A percentile compares a stretch with the other conserved stretches of the same genome.
Evolutionary conservation across 30 jellyfish, hydroid and myxozoan species (phyloP).

Genomic region (Hydractinia echinata): DNA sequence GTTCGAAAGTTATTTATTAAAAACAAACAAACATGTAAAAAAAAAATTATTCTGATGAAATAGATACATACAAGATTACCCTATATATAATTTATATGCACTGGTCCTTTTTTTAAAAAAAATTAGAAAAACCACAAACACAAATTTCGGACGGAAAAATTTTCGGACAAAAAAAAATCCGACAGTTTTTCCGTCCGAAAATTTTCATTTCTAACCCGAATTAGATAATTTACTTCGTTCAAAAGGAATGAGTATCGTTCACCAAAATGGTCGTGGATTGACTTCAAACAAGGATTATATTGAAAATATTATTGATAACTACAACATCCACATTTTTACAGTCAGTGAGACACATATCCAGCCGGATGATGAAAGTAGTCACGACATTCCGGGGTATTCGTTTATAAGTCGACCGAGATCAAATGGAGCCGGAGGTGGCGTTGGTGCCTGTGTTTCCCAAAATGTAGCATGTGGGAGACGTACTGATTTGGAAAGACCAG

Average conservation of each 20-base stretch:
- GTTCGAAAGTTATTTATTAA: too few species aligned
- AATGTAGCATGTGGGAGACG: slow-evolving; percentile 34
- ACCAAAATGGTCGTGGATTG: background rate
- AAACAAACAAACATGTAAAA: too few species aligned
- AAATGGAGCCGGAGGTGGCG: slow-evolving; percentile 51
- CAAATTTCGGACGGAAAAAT: too few species aligned
- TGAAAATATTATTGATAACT: background rate
- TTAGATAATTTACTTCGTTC: background rate
- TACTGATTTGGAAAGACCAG: slow-evolving; percentile 15
- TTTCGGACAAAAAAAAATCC: too few species aligned
- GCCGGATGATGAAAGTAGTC: slow-evolving; percentile 13
- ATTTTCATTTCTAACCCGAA: too few species aligned
- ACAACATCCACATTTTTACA: background rate
- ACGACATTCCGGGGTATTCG: slow-evolving; percentile 44
- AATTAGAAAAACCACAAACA: too few species aligned
- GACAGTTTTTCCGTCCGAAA: too few species aligned
- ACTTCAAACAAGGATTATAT: background rate
- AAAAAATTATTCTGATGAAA: too few species aligned
- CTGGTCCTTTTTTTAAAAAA: too few species aligned
- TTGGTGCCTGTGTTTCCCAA: slow-evolving; percentile 48
- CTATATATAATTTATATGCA: too few species aligned
- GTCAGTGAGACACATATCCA: slow-evolving; percentile 2
- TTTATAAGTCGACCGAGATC: slow-evolving; percentile 44
- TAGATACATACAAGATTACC: too few species aligned
- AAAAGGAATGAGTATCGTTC: background rate